Conservation (phyloP, 2,888 invertebrate species). For the Coelinius sp. region DNA sequence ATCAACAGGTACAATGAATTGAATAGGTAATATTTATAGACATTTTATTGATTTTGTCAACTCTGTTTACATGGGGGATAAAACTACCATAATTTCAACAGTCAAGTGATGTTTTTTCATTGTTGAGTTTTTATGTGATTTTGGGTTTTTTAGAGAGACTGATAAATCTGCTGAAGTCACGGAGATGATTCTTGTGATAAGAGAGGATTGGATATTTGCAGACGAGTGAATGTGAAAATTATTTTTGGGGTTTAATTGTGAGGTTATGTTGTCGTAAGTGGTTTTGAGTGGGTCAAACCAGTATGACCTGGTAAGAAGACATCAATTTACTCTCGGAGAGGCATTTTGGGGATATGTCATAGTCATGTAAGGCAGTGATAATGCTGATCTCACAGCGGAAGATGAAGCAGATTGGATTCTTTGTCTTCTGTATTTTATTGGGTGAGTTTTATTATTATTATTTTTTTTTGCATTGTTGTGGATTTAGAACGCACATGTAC, state of each 20-base stretch:
- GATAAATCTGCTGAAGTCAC: background rate
- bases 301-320: conserved; percentile 10
- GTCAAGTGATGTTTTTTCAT: background rate
- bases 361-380: conserved; percentile 39
- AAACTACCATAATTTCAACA: no score
- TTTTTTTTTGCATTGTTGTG: background rate
- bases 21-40: no score
- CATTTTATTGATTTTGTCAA: no score
- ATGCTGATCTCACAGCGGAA: conserved; percentile 65
- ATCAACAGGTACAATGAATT: no score
- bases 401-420: conserved; percentile 66
- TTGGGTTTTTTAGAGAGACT: background rate
- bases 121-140: background rate
- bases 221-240: background rate
- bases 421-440: conserved; percentile 61
- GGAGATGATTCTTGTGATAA: background rate
- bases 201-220: background rate
- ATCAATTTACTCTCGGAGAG: background rate
- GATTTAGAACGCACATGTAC: background rate
- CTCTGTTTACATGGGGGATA: no score
- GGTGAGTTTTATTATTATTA: conserved; percentile 60
- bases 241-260: background rate
- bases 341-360: background rate
- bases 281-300: background rate
- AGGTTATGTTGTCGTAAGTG: conserved; percentile 7